A percentile compares a stretch with the other conserved stretches of the same genome.
Evolutionary conservation across 2,888 invertebrate genomes (phyloP).

Genomic region (Thysanoteuthis rhombus): DNA sequence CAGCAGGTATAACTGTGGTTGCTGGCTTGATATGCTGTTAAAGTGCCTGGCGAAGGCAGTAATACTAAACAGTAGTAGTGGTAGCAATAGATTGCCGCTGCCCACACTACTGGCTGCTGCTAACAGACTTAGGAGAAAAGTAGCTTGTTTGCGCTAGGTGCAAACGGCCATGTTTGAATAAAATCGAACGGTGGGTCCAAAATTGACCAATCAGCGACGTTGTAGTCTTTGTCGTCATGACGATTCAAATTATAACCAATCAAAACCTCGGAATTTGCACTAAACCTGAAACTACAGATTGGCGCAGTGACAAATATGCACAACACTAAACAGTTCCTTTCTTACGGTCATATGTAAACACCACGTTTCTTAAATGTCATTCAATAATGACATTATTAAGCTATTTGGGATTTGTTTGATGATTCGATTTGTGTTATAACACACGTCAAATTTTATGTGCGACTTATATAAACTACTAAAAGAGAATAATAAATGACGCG

Average conservation of each 20-base stretch:
- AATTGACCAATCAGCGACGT: conserved; percentile 49
- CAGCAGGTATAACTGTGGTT: background rate
- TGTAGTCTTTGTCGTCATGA: conserved; percentile 61
- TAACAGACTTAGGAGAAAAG: background rate
- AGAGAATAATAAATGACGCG: too few species aligned
- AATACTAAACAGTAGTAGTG: background rate
- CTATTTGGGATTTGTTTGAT: background rate
- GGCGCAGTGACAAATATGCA: background rate
- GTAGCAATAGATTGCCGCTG: background rate
- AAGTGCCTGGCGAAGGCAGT: background rate
- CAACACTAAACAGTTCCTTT: background rate
- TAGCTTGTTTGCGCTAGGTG: background rate
- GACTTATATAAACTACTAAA: too few species aligned
- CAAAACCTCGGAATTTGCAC: conserved; percentile 34
- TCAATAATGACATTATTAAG: too few species aligned
- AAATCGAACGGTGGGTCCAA: conserved; percentile 41
- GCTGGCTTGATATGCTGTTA: background rate
- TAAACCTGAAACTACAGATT: background rate
- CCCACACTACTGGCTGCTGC: background rate
- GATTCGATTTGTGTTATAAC: background rate
- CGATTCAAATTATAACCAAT: conserved; percentile 58
- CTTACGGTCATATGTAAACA: background rate
- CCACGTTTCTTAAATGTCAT: too few species aligned
- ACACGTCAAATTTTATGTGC: too few species aligned
- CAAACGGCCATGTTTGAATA: conserved; percentile 44